These are phyloP conservation scores for Drosophila subobscura DNA, from an alignment of 1,140 invertebrate species.

Conservation along the genomic window DNA sequence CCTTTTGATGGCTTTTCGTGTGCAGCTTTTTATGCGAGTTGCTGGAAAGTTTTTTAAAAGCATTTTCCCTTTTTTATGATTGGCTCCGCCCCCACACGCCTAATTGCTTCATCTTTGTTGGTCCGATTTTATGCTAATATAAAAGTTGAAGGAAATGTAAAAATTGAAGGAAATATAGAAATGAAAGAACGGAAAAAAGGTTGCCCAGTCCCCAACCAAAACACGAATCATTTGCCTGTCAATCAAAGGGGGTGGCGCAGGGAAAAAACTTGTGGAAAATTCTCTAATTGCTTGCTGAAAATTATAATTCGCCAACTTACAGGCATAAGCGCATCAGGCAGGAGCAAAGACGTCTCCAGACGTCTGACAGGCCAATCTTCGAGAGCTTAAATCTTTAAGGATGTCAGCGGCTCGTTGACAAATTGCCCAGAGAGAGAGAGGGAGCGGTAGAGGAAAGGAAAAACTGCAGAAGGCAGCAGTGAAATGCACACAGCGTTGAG, in stretches of 20 bases:
- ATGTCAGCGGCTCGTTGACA: slow-evolving; percentile 62
- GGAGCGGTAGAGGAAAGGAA: not conserved
- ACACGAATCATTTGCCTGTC: slow-evolving; percentile 21
- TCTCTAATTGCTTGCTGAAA: slow-evolving; percentile 43
- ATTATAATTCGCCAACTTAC: slow-evolving; percentile 55
- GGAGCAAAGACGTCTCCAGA: not conserved
- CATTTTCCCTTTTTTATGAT: slow-evolving; percentile 59
- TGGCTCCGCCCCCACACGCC: slow-evolving; percentile 4
- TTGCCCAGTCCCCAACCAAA: too few species aligned
- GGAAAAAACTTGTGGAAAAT: slow-evolving; percentile 5
- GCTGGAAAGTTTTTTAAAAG: slow-evolving; percentile 53
- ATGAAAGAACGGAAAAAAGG: too few species aligned
- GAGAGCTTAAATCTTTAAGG: slow-evolving; percentile 62
- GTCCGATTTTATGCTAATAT: slow-evolving; percentile 57
- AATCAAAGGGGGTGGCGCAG: slow-evolving; percentile 25
- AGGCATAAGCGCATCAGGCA: slow-evolving; percentile 34
- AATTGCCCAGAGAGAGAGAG: slow-evolving; percentile 35
- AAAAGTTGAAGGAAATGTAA: slow-evolving; percentile 34
- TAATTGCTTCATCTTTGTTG: slow-evolving; percentile 51
- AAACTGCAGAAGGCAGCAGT: not conserved
- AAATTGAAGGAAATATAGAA: slow-evolving; percentile 6
- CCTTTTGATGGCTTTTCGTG: slow-evolving; percentile 37
- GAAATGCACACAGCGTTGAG: not conserved
- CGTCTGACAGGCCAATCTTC: slow-evolving; percentile 36
- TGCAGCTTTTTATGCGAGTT: slow-evolving; percentile 64